phyloP scores from a whole-genome alignment of 2,888 invertebrate genomes.

The Amiota communis region DNA sequence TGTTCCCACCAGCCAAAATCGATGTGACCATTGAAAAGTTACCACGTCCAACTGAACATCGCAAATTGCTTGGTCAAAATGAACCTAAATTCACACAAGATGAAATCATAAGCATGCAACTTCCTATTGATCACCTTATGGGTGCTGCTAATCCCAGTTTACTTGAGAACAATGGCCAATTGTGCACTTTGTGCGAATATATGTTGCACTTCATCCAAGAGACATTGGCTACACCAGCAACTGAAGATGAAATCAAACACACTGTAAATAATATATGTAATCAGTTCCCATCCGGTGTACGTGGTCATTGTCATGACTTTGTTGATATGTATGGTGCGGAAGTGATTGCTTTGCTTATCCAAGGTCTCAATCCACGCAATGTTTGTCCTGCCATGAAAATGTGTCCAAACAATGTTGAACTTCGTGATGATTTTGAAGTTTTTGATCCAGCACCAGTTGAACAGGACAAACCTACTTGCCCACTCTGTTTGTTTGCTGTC shows the following conservation, averaged over 20 bases:
- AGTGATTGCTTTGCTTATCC: constrained; percentile 83
- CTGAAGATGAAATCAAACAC: constrained; percentile 80
- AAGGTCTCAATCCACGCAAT: constrained; percentile 74
- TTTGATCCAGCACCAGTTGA: constrained; percentile 70
- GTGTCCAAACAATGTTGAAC: constrained; percentile 76
- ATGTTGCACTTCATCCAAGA: constrained; percentile 86
- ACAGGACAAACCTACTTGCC: constrained; percentile 81
- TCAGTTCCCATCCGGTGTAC: constrained; percentile 78
- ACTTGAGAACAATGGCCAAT: constrained; percentile 72
- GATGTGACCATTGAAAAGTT: constrained; percentile 64
- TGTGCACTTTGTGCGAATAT: constrained; percentile 88
- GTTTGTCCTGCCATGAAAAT: constrained; percentile 81
- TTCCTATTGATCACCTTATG: constrained; percentile 75
- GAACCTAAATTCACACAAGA: constrained; percentile 68
- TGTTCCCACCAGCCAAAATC: constrained; percentile 73
- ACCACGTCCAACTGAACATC: constrained; percentile 55
- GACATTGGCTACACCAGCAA: constrained; percentile 79
- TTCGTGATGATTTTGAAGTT: constrained; percentile 75
- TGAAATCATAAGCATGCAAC: constrained; percentile 71
- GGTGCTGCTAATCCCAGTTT: constrained; percentile 68
- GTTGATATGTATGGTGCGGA: constrained; percentile 86
- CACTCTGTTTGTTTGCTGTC: constrained; percentile 88
- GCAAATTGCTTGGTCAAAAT: constrained; percentile 62
- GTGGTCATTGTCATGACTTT: constrained; percentile 82
- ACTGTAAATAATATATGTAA: constrained; percentile 82